A percentile compares a stretch with the other conserved stretches of the same genome.
phyloP scores from a whole-genome alignment of 2,797 vertebrate species.

The Meda fulgida region DNA sequence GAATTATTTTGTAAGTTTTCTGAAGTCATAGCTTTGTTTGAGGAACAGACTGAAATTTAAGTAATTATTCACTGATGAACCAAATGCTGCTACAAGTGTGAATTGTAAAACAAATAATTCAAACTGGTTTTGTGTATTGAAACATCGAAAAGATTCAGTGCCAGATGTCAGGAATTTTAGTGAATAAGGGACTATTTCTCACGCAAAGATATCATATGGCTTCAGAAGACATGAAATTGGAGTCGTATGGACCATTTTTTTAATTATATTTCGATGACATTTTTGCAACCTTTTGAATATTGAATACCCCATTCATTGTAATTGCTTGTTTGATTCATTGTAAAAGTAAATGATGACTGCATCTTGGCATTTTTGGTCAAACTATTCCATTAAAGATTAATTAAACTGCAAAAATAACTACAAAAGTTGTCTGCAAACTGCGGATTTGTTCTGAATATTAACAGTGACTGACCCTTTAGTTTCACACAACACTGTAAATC shows the following conservation, averaged over 20 bases:
- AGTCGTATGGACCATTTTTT: not conserved
- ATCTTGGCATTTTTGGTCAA: not conserved
- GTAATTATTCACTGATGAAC: not conserved
- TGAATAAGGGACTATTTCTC: not conserved
- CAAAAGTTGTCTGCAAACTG: constrained; percentile 38
- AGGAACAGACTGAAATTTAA: not conserved
- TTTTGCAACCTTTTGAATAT: not conserved
- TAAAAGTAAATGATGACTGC: not conserved
- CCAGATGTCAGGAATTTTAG: not conserved
- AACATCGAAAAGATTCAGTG: not conserved
- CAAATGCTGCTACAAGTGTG: not conserved
- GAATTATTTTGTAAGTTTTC: too few relatives aligned
- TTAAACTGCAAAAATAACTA: constrained; percentile 44
- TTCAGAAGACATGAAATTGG: not conserved
- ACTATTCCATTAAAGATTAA: constrained; percentile 22
- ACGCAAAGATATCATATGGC: not conserved
- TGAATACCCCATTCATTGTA: not conserved
- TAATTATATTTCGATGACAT: not conserved
- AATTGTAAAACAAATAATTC: not conserved
- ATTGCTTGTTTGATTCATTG: not conserved
- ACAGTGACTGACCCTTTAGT: constrained; percentile 59
- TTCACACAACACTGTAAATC: constrained; percentile 49
- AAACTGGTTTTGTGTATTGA: not conserved
- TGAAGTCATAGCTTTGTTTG: not conserved
- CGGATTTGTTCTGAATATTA: constrained; percentile 60